These are phyloP conservation scores for Drosophila histrio DNA, from an alignment of 2,888 invertebrate genomes.

Conservation along the genomic window DNA sequence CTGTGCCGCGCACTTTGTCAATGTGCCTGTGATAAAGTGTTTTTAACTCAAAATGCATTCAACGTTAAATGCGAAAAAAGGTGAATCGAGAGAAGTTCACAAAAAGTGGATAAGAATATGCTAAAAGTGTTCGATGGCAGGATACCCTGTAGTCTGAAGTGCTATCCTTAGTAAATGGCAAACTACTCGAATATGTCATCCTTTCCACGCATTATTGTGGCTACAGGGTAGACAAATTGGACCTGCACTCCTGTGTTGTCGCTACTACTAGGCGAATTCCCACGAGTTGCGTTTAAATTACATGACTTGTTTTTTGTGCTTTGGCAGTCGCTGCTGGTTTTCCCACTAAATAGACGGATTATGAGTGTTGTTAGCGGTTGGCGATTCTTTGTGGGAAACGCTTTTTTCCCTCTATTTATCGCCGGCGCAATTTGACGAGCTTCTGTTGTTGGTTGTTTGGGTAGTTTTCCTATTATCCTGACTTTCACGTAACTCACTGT, in stretches of 20 bases:
- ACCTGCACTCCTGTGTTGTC: neutral
- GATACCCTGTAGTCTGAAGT: slow-evolving; percentile 9
- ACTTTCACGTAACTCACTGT: slow-evolving; percentile 51
- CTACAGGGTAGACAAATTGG: slow-evolving; percentile 25
- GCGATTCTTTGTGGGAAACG: slow-evolving; percentile 7
- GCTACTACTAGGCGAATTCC: slow-evolving; percentile 36
- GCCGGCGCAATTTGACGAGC: slow-evolving; percentile 43
- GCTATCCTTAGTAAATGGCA: neutral
- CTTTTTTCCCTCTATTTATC: neutral
- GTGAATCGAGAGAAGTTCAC: slow-evolving; percentile 23
- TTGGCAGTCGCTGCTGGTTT: slow-evolving; percentile 43
- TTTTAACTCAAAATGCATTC: slow-evolving; percentile 78
- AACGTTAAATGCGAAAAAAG: slow-evolving; percentile 64
- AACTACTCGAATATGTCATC: neutral
- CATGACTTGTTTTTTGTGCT: slow-evolving; percentile 43
- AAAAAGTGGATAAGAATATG: neutral
- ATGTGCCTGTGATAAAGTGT: slow-evolving; percentile 73
- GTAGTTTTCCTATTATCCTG: slow-evolving; percentile 34
- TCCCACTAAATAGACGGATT: slow-evolving; percentile 74
- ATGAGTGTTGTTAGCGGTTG: slow-evolving; percentile 73
- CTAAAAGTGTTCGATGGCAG: neutral
- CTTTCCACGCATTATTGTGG: too few relatives aligned
- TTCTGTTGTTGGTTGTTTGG: neutral
- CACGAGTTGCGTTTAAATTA: slow-evolving; percentile 69
- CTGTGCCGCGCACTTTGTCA: slow-evolving; percentile 72